phyloP scores from a whole-genome alignment of 2,797 vertebrate genomes.

The Glyptemys insculpta region DNA sequence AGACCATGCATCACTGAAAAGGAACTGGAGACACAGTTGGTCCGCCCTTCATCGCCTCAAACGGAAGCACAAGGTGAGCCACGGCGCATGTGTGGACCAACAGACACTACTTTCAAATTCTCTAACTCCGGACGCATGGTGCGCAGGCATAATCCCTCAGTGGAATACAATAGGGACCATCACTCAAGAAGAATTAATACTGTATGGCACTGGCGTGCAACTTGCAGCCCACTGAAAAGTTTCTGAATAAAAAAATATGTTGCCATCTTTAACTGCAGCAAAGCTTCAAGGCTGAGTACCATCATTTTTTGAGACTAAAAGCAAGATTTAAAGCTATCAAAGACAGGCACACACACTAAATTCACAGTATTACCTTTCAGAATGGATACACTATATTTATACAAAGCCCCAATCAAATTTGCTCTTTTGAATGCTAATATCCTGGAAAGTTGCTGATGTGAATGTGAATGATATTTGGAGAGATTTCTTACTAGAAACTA shows the following conservation, averaged over 20 bases:
- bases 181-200: not conserved
- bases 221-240: not conserved
- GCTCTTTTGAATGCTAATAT: not conserved
- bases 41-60: not conserved
- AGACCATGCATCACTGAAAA: not conserved
- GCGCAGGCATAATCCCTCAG: not conserved
- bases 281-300: not conserved
- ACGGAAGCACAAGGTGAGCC: not conserved
- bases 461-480: not conserved
- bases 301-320: not conserved
- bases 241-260: accelerated
- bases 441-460: not conserved
- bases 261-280: not conserved
- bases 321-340: not conserved
- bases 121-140: not conserved
- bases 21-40: not conserved
- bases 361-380: not conserved
- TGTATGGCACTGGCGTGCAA: not conserved
- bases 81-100: not conserved
- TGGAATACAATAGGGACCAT: not conserved
- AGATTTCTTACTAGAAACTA: not conserved
- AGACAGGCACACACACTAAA: accelerated
- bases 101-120: not conserved
- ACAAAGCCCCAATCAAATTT: not conserved
- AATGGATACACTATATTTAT: not conserved